These are phyloP conservation scores for Leptinotarsa peninsularis DNA, from an alignment of 2,888 invertebrate species.

Conservation along the genomic window DNA sequence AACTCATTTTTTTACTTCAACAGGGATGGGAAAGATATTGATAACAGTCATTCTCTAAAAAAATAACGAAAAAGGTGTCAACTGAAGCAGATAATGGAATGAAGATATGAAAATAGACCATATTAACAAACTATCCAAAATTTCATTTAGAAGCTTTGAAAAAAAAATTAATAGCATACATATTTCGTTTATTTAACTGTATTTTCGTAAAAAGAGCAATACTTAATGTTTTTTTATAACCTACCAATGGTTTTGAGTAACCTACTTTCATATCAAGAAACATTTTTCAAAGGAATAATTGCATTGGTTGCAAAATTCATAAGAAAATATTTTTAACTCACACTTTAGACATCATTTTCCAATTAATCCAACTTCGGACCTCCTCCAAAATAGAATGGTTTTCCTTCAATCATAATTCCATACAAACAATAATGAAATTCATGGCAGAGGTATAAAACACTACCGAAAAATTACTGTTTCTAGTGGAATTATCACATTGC, in stretches of 20 bases:
- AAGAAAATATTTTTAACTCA: neutral
- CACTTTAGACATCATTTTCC: neutral
- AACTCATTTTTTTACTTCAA: slow-evolving; percentile 52
- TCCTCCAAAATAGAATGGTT: neutral
- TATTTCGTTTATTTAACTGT: no score
- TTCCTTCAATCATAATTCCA: slow-evolving; percentile 6
- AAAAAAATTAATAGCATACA: no score
- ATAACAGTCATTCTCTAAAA: slow-evolving; percentile 33
- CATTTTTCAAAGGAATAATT: neutral
- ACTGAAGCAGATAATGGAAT: neutral
- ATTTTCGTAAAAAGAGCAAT: neutral
- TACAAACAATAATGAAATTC: neutral
- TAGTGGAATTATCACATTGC: neutral
- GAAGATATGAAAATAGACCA: neutral
- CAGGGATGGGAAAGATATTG: slow-evolving; percentile 8
- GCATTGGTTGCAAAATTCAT: neutral
- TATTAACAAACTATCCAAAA: no score
- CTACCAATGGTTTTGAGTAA: neutral
- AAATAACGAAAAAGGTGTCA: neutral
- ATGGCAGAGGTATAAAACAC: neutral
- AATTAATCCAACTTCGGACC: neutral
- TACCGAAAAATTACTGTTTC: neutral
- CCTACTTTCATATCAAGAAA: no score
- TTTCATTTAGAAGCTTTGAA: no score
- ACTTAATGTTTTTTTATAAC: neutral